Percentiles rank a stretch among this genome's conserved stretches.
These are phyloP conservation scores for Melanotaenia nigrans DNA, from an alignment of 2,797 vertebrate species.

Conservation along the genomic window DNA sequence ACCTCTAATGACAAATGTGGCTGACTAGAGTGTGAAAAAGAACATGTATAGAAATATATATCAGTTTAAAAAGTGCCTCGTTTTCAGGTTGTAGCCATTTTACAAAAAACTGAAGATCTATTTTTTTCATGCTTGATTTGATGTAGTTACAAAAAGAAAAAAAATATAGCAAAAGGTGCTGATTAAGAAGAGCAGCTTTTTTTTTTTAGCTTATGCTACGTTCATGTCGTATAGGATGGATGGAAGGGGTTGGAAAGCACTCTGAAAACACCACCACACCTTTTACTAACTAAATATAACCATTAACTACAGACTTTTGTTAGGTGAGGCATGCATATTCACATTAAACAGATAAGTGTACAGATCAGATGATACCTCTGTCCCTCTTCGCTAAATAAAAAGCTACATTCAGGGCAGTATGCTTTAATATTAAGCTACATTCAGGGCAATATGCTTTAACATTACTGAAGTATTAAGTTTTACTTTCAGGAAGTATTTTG, in stretches of 20 bases:
- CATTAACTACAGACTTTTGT: background rate
- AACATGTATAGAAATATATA: conserved; percentile 59
- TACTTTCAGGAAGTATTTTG: background rate
- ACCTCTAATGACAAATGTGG: conserved; percentile 43
- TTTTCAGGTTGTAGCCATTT: conserved; percentile 76
- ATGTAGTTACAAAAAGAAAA: conserved; percentile 45
- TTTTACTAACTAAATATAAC: background rate
- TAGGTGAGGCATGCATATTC: too few species aligned
- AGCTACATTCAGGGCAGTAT: background rate
- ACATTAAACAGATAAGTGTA: too few species aligned
- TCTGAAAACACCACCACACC: background rate
- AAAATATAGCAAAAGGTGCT: conserved; percentile 32
- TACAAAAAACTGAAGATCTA: conserved; percentile 61
- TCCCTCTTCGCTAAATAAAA: background rate
- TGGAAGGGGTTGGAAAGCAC: background rate
- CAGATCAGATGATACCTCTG: background rate
- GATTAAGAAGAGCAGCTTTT: conserved; percentile 30
- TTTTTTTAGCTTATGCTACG: conserved; percentile 26
- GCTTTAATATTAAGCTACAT: background rate
- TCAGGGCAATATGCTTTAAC: conserved; percentile 2
- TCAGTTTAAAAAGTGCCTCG: conserved; percentile 81
- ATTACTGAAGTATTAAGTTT: background rate
- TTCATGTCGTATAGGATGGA: conserved; percentile 44
- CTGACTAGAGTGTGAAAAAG: conserved; percentile 52
- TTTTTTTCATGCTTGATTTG: conserved; percentile 48